Evolutionary conservation across 2,888 invertebrate genomes (phyloP).

Genomic region (Drosophila multiciliata): DNA sequence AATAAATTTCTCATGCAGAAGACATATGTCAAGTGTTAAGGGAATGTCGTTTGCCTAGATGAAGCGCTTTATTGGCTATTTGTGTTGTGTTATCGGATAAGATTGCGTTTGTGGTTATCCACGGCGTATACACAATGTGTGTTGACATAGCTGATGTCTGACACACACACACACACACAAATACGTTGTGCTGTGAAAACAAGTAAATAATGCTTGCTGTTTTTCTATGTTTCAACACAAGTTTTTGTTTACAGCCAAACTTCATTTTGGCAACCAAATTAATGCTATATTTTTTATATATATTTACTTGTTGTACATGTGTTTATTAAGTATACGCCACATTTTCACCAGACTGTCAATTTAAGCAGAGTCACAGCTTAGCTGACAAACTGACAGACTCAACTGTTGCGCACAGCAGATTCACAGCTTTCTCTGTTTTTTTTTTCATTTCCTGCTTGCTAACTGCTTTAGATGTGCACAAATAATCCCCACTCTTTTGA

Average conservation of each 20-base stretch:
- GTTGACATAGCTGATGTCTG: constrained; percentile 20
- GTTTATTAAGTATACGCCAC: constrained; percentile 32
- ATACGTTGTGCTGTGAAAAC: constrained; percentile 4
- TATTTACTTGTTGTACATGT: background rate
- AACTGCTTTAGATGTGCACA: constrained; percentile 60
- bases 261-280: background rate
- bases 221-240: background rate
- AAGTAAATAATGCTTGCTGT: background rate
- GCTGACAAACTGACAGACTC: constrained; percentile 8
- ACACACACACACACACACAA: constrained; percentile 6
- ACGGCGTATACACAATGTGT: constrained; percentile 42
- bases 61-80: constrained; percentile 44
- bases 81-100: constrained; percentile 28
- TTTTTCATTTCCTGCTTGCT: constrained; percentile 49
- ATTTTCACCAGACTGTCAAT: constrained; percentile 29
- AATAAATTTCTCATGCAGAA: constrained; percentile 54
- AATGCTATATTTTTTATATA: too few relatives aligned
- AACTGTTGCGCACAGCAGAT: constrained; percentile 36
- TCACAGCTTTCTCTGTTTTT: background rate
- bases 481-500: constrained; percentile 49
- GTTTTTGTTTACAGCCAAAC: background rate
- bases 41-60: constrained; percentile 8
- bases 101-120: constrained; percentile 50
- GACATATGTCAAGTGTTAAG: constrained; percentile 45
- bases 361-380: constrained; percentile 43